These are phyloP conservation scores for Elgaria multicarinata DNA, from an alignment of 2,113 vertebrate genomes.

Conservation along the genomic window DNA sequence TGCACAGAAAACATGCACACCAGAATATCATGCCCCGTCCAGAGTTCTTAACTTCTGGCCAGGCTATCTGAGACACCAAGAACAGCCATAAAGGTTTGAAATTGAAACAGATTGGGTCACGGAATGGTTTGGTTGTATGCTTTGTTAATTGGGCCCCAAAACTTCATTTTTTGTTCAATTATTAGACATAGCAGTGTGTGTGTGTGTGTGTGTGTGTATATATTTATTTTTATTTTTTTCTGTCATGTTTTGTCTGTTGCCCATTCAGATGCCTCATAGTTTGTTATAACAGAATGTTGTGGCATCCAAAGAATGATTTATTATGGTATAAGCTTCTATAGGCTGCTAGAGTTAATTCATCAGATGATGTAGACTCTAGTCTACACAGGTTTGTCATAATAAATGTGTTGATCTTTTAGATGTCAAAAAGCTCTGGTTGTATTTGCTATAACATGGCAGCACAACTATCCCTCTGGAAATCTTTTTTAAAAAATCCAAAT, in stretches of 20 bases:
- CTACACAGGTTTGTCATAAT: background rate
- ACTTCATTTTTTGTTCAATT: background rate
- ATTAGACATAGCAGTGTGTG: too few species aligned
- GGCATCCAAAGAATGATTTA: background rate
- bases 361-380: background rate
- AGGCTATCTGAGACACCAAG: background rate
- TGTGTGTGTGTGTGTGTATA: too few species aligned
- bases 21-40: background rate
- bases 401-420: background rate
- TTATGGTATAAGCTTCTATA: too few species aligned
- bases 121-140: background rate
- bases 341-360: background rate
- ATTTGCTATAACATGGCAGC: background rate
- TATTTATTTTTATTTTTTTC: too few species aligned
- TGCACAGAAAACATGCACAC: background rate
- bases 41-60: background rate
- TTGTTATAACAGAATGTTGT: too few species aligned
- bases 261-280: too few species aligned
- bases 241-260: background rate
- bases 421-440: background rate
- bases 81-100: background rate
- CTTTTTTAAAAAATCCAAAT: background rate
- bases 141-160: background rate
- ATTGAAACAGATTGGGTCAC: background rate
- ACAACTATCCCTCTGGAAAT: background rate